Conservation (phyloP, 37 sponge, comb jelly and placozoan species). For the Spongia lamella region DNA sequence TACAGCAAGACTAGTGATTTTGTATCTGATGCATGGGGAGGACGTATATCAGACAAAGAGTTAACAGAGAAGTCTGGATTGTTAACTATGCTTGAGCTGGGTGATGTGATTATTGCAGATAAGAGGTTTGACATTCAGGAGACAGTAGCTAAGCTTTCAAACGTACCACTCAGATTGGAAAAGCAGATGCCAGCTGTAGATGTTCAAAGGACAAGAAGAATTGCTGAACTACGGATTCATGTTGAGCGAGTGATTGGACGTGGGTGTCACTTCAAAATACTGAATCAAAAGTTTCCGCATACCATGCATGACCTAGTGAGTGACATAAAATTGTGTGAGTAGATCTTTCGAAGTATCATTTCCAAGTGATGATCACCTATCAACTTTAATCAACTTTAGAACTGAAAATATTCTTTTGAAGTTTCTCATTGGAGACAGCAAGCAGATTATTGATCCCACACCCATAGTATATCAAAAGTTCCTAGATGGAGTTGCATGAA, state of each 20-base stretch:
- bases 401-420: too few species aligned
- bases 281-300: slow-evolving; percentile 5
- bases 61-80: not conserved
- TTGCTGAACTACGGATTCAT: too few species aligned
- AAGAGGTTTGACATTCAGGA: slow-evolving; percentile 9
- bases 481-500: too few species aligned
- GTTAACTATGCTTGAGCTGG: not conserved
- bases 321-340: too few species aligned
- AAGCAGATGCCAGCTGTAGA: slow-evolving; percentile 5
- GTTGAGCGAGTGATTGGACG: slow-evolving; percentile 7
- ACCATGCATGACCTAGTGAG: too few species aligned
- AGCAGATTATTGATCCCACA: too few species aligned
- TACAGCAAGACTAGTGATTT: slow-evolving; percentile 5
- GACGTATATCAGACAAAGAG: not conserved
- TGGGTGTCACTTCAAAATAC: slow-evolving; percentile 12
- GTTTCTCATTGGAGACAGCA: too few species aligned
- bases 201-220: slow-evolving; percentile 4
- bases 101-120: too few species aligned
- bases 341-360: too few species aligned
- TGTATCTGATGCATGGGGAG: slow-evolving; percentile 21
- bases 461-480: too few species aligned
- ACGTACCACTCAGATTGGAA: slow-evolving; percentile 14
- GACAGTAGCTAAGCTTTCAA: not conserved
- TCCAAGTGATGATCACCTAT: too few species aligned
- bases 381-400: too few species aligned